phyloP scores from a whole-genome alignment of 1,140 invertebrate genomes.

The Scaptomyza hsui region DNA sequence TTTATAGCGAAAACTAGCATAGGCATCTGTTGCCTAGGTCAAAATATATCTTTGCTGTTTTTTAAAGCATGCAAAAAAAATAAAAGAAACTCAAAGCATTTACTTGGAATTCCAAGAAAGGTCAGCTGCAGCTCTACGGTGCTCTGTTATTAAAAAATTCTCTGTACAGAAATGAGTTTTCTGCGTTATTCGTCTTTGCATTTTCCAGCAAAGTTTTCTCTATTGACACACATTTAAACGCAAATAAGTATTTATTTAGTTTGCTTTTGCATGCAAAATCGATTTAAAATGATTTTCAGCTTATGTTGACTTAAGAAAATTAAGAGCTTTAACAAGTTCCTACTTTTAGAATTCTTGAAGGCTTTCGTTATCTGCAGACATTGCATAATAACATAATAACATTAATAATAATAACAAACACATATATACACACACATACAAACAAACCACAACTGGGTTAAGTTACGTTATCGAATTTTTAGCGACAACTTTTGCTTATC shows the following conservation, averaged over 20 bases:
- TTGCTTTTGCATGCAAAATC: background rate
- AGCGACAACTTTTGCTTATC: constrained; percentile 50
- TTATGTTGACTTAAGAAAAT: too few relatives aligned
- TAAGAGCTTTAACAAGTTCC: too few relatives aligned
- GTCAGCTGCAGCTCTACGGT: background rate
- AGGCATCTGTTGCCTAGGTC: too few relatives aligned
- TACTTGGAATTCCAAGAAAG: background rate
- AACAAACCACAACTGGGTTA: background rate
- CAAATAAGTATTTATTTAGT: constrained; percentile 7
- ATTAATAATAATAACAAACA: constrained; percentile 25
- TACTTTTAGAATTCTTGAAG: too few relatives aligned
- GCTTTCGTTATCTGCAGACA: constrained; percentile 1
- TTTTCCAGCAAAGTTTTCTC: background rate
- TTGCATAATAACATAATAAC: constrained; percentile 72
- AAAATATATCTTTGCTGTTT: too few relatives aligned
- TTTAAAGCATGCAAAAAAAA: too few relatives aligned
- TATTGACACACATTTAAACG: background rate
- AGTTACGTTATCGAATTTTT: constrained; percentile 5
- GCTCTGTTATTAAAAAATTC: constrained; percentile 2
- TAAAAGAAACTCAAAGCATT: too few relatives aligned
- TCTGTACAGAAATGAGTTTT: constrained; percentile 1
- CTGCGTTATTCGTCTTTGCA: background rate
- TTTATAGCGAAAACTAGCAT: too few relatives aligned
- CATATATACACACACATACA: constrained; percentile 1
- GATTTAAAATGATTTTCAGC: background rate